phyloP scores from a whole-genome alignment of 2,888 invertebrate species.

The Leptopilina myrica region DNA sequence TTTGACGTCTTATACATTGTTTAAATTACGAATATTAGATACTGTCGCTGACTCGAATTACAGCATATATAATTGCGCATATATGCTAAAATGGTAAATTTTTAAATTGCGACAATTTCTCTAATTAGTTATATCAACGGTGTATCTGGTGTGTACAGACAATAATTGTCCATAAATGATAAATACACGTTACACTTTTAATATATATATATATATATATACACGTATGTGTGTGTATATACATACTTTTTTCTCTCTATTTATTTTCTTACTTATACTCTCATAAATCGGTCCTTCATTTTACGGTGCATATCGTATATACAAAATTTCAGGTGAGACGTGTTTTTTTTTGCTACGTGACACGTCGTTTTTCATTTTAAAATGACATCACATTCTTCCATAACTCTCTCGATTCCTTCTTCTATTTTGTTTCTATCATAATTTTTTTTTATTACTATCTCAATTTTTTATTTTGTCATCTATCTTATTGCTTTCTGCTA shows the following conservation, averaged over 20 bases:
- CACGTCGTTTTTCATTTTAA: slow-evolving; percentile 24
- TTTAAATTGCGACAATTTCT: slow-evolving; percentile 35
- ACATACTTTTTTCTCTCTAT: slow-evolving; percentile 46
- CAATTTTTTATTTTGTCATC: slow-evolving; percentile 39
- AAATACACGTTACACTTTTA: slow-evolving; percentile 50
- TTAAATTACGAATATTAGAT: slow-evolving; percentile 38
- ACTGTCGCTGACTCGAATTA: slow-evolving; percentile 22
- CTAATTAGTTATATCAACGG: slow-evolving; percentile 41
- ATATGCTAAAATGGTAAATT: slow-evolving; percentile 48
- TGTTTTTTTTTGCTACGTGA: slow-evolving; percentile 16
- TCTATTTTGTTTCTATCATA: slow-evolving; percentile 42
- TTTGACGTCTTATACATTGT: slow-evolving; percentile 41
- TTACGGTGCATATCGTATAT: slow-evolving; percentile 41
- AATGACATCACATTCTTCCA: slow-evolving; percentile 42
- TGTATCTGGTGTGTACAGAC: slow-evolving; percentile 48
- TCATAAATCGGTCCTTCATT: slow-evolving; percentile 42
- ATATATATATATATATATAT: slow-evolving; percentile 44
- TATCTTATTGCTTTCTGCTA: slow-evolving; percentile 26
- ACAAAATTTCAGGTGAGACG: slow-evolving; percentile 36
- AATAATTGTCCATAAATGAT: slow-evolving; percentile 50
- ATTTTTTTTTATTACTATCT: slow-evolving; percentile 44
- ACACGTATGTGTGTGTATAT: slow-evolving; percentile 52
- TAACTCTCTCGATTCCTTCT: slow-evolving; percentile 46
- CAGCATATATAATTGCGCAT: slow-evolving; percentile 38
- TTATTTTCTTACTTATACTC: slow-evolving; percentile 38